Base-by-base conservation (phyloP, 2,888 invertebrate species). In the Frankliniella intonsa region DNA sequence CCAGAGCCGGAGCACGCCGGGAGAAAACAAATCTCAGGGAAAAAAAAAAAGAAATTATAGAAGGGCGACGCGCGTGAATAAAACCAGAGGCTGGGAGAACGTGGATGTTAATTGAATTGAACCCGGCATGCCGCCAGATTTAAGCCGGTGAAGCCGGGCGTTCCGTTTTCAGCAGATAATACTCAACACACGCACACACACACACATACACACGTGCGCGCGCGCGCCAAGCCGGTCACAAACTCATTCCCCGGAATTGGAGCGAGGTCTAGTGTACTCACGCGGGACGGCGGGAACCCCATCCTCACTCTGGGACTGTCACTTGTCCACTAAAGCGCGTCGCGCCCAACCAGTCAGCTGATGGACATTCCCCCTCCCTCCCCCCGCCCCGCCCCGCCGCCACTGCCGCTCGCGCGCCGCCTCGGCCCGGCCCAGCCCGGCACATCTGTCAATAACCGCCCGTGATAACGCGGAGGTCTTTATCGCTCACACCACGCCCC, bases 221-320 rank as follows among this genome's bases (percentile, higher is more conserved):
- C n/a, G 19, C 62, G 62, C 62, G 17, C 19, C 14, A n/a, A 7
- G 62, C 62, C 62, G 62, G 62, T 38, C 38, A 2, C 38, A 38
- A 38, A 38, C 38, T 38, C 38, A 38, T 38, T 38, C 38, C 38
- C 38, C 38, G 38, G 38, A 38, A 38, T 38, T 38, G 38, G 38
- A 38, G 38, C 38, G 38, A 38, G 38, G 38, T 38, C 38, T 38
- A 38, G 38, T 38, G 38, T 25, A 76, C 69, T 76, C 69, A 76
- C 69, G 69, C 69, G 69, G 17, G 19, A 19, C 12, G n/a, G 22
- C 69, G 22, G 69, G 69, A 22, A 76, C 69, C 22, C 22, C 69
- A 76, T 76, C 25, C 69, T 76, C 69, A 25, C 69, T 76, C 69
- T 22, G 69, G 69, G 69, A 25, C 69, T 76, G 69, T 76, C 69